Percentiles rank a stretch among this genome's conserved stretches.
Conservation (phyloP, 2,888 invertebrate genomes). For the Spilarctia lutea region DNA sequence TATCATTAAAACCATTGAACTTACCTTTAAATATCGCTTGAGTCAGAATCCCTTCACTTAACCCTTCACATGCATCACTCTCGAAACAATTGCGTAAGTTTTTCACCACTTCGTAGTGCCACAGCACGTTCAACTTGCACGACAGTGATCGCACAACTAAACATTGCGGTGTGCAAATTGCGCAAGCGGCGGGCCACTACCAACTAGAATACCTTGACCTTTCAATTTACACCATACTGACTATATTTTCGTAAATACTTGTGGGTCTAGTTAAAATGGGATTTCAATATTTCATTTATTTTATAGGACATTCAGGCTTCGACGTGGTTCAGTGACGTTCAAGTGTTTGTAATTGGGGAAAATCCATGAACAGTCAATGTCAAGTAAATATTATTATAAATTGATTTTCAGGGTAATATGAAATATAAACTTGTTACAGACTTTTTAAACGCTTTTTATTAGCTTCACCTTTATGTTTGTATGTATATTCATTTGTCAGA, state of each 20-base stretch:
- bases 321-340: slow-evolving; percentile 44
- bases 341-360: slow-evolving; percentile 2
- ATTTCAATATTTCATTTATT: slow-evolving; percentile 33
- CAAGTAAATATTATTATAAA: not conserved
- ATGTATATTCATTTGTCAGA: too few relatives aligned
- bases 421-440: not conserved
- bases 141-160: slow-evolving; percentile 41
- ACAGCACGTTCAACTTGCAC: slow-evolving; percentile 47
- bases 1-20: not conserved
- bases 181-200: slow-evolving; percentile 54
- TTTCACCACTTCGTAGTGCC: slow-evolving; percentile 28
- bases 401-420: not conserved
- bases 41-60: slow-evolving; percentile 46
- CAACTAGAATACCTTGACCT: slow-evolving; percentile 39
- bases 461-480: too few relatives aligned
- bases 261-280: slow-evolving; percentile 25
- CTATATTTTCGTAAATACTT: not conserved
- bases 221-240: slow-evolving; percentile 19
- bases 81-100: slow-evolving; percentile 31
- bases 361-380: not conserved
- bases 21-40: slow-evolving; percentile 33
- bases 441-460: too few relatives aligned
- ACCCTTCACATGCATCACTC: slow-evolving; percentile 46
- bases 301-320: slow-evolving; percentile 32
- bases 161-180: slow-evolving; percentile 58